Conservation (phyloP, 1,140 invertebrate genomes). For the Archivesica marissinica region DNA sequence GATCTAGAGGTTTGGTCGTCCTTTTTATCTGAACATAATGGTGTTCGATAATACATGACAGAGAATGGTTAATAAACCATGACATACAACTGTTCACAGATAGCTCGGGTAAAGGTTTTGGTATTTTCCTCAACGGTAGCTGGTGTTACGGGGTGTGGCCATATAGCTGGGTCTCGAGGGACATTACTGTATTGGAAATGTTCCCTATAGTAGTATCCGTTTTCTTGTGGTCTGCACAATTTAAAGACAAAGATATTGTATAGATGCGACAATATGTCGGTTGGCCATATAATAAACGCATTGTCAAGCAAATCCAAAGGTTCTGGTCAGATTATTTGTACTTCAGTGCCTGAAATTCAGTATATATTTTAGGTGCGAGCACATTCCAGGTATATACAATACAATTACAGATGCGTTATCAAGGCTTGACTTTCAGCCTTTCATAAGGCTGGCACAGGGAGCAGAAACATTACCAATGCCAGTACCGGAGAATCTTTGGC, state of each 20-base stretch:
- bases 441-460: neutral
- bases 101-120: conserved; percentile 36
- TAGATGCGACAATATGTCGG: conserved; percentile 59
- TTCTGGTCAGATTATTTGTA: conserved; percentile 37
- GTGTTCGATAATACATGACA: conserved; percentile 49
- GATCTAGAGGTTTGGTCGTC: conserved; percentile 55
- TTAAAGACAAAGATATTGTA: conserved; percentile 8
- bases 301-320: conserved; percentile 42
- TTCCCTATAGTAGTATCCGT: conserved; percentile 60
- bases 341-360: conserved; percentile 29
- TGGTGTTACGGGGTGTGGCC: conserved; percentile 57
- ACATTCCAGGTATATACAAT: conserved; percentile 48
- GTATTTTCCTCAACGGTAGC: conserved; percentile 44
- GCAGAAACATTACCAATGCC: neutral
- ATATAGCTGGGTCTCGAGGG: neutral
- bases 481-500: neutral
- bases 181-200: conserved; percentile 62
- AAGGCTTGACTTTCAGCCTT: conserved; percentile 48
- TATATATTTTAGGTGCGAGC: conserved; percentile 13
- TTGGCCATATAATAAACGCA: conserved; percentile 43
- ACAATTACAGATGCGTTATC: conserved; percentile 35
- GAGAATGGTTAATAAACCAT: neutral
- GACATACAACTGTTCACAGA: conserved; percentile 54
- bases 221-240: conserved; percentile 36
- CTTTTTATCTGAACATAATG: conserved; percentile 59